Conservation (phyloP, 2,113 vertebrate genomes). For the Parus major region DNA sequence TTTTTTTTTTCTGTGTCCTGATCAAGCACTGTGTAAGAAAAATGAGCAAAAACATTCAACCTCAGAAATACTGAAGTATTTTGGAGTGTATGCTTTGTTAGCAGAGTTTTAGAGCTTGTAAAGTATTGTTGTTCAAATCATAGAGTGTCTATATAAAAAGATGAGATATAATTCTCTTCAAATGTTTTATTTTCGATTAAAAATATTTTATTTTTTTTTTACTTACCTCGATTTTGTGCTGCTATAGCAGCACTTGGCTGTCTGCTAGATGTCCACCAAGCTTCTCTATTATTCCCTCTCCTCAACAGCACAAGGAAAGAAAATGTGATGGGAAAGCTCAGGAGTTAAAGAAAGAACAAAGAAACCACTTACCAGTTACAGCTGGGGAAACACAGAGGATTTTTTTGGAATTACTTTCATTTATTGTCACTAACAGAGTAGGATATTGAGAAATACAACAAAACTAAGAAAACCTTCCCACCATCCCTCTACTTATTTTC, state of each 20-base stretch:
- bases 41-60: background rate
- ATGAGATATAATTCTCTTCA: background rate
- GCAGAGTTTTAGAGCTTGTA: background rate
- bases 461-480: background rate
- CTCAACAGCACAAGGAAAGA: background rate
- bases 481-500: background rate
- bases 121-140: background rate
- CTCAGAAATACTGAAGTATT: background rate
- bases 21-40: background rate
- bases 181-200: background rate
- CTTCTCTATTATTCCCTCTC: background rate
- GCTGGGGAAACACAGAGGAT: background rate
- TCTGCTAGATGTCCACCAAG: background rate
- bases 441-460: background rate
- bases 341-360: background rate
- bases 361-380: background rate
- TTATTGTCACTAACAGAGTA: background rate
- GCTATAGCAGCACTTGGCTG: background rate
- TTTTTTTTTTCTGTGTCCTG: background rate
- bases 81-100: background rate
- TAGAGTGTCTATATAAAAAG: background rate
- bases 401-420: background rate
- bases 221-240: fast-evolving
- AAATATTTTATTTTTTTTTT: background rate
- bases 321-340: background rate